A percentile compares a stretch with the other conserved stretches of the same genome.
Evolutionary conservation across 2,113 vertebrate species (phyloP).

Genomic region (Nanorana parkeri): DNA sequence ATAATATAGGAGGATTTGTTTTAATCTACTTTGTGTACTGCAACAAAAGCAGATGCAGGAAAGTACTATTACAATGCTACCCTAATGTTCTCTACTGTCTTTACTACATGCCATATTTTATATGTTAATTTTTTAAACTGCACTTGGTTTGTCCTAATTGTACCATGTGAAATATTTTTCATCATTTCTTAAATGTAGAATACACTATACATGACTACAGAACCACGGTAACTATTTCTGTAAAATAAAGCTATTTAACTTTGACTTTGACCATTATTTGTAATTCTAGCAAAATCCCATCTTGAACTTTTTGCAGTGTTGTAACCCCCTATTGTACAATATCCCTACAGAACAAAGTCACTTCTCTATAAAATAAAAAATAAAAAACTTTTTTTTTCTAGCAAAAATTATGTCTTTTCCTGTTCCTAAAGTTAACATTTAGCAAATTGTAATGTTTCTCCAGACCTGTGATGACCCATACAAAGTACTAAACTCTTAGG

Average conservation of each 20-base stretch:
- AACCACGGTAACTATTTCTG: background rate
- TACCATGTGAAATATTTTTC: background rate
- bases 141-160: no score
- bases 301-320: background rate
- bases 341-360: background rate
- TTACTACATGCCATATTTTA: no score
- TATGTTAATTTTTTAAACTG: no score
- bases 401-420: background rate
- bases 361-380: background rate
- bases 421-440: no score
- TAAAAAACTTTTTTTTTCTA: background rate
- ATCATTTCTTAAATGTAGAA: background rate
- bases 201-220: background rate
- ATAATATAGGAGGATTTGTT: no score
- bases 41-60: no score
- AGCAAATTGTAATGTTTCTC: no score
- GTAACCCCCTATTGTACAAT: background rate
- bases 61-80: no score
- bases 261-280: background rate
- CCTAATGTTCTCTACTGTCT: no score
- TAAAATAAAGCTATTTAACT: background rate
- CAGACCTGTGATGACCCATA: no score
- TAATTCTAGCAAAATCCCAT: background rate
- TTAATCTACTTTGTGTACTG: no score
- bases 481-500: no score